Conservation (phyloP, 2,888 invertebrate genomes). For the Drosophila suboccidentalis region DNA sequence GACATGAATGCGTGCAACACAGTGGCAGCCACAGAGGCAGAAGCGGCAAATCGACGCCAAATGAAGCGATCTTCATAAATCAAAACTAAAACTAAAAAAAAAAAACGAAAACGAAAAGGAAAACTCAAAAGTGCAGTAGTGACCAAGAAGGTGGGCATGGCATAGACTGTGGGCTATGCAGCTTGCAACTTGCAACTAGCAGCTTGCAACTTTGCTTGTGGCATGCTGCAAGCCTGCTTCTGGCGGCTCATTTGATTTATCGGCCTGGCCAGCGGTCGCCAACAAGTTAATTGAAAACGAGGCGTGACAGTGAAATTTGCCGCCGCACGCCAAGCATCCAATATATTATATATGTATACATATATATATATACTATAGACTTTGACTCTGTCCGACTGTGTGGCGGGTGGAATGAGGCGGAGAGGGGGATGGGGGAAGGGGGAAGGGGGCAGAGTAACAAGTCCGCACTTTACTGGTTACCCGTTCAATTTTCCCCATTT, state of each 20-base stretch:
- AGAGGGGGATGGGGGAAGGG: neutral
- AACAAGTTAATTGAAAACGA: slow-evolving; percentile 79
- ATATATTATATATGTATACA: neutral
- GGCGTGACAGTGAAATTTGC: slow-evolving; percentile 82
- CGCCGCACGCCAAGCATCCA: slow-evolving; percentile 67
- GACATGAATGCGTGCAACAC: slow-evolving; percentile 65
- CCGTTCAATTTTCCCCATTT: slow-evolving; percentile 64
- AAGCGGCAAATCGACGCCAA: slow-evolving; percentile 40
- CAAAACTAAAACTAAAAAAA: slow-evolving; percentile 33
- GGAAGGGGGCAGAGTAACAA: neutral
- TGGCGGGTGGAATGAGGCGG: neutral
- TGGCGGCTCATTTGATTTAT: slow-evolving; percentile 71
- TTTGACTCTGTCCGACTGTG: slow-evolving; percentile 1
- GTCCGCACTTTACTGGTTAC: slow-evolving; percentile 40
- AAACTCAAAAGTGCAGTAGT: slow-evolving; percentile 8
- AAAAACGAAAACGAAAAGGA: neutral
- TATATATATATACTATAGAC: neutral
- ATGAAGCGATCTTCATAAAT: slow-evolving; percentile 80
- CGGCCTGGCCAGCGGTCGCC: slow-evolving; percentile 67
- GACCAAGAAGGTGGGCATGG: slow-evolving; percentile 13
- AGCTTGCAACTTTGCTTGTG: neutral
- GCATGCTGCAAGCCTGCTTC: slow-evolving; percentile 24
- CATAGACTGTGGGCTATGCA: slow-evolving; percentile 10
- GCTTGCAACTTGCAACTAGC: neutral
- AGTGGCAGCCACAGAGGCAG: slow-evolving; percentile 4